Percentiles rank a stretch among this genome's conserved stretches.
These are phyloP conservation scores for Hirtodrosophila cameraria DNA, from an alignment of 2,888 invertebrate genomes.

Conservation along the genomic window DNA sequence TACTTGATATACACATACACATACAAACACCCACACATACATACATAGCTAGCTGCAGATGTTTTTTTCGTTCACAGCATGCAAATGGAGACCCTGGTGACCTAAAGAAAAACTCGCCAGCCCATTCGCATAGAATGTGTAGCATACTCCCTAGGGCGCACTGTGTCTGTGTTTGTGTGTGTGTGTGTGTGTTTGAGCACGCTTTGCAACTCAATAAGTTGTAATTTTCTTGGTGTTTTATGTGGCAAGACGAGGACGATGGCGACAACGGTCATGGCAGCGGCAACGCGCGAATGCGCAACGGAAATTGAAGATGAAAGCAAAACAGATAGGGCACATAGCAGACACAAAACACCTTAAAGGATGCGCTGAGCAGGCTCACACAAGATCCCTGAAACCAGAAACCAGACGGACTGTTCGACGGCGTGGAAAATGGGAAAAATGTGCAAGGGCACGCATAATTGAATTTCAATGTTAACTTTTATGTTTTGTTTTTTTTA, in stretches of 20 bases:
- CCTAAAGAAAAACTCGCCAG: slow-evolving; percentile 26
- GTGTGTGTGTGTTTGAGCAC: slow-evolving; percentile 15
- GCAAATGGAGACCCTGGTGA: slow-evolving; percentile 54
- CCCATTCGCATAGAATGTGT: slow-evolving; percentile 28
- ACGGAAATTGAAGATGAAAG: slow-evolving; percentile 77
- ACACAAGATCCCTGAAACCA: slow-evolving; percentile 14
- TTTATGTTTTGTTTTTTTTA: slow-evolving; percentile 1
- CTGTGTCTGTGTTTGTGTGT: slow-evolving; percentile 28
- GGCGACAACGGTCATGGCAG: slow-evolving; percentile 18
- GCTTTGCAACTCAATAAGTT: slow-evolving; percentile 76
- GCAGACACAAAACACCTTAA: slow-evolving; percentile 60
- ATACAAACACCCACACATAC: neutral
- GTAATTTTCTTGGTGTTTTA: slow-evolving; percentile 72
- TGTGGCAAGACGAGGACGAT: slow-evolving; percentile 31
- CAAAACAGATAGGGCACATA: slow-evolving; percentile 58
- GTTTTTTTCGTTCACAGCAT: slow-evolving; percentile 43
- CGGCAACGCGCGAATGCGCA: slow-evolving; percentile 57
- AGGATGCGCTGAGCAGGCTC: slow-evolving; percentile 46
- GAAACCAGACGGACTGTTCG: slow-evolving; percentile 40
- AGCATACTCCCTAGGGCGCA: slow-evolving; percentile 54
- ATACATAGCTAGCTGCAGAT: slow-evolving; percentile 48
- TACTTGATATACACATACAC: slow-evolving; percentile 7
- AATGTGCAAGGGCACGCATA: slow-evolving; percentile 67
- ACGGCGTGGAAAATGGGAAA: slow-evolving; percentile 67
- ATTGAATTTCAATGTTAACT: slow-evolving; percentile 54